These are phyloP conservation scores for Isoperla grammatica DNA, from an alignment of 2,888 invertebrate genomes.

Conservation along the genomic window DNA sequence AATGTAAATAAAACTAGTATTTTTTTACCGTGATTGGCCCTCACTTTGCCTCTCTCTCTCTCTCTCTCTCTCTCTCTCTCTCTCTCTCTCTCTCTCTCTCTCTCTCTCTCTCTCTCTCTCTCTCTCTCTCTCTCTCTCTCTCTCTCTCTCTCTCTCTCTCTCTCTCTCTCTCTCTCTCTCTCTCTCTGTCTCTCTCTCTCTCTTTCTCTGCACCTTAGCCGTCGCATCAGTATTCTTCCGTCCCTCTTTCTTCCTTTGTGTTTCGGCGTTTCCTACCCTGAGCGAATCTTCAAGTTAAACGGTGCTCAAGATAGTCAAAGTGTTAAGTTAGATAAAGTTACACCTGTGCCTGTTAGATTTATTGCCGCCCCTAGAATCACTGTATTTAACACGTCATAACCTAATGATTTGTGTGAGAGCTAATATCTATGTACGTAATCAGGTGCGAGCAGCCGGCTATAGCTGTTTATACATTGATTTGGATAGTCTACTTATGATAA, in stretches of 20 bases:
- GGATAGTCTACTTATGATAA: slow-evolving; percentile 9
- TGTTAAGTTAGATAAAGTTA: not conserved
- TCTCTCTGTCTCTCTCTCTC: not conserved
- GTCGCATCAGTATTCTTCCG: not conserved
- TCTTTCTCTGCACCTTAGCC: not conserved
- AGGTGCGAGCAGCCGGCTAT: not conserved
- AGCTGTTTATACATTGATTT: slow-evolving; percentile 10
- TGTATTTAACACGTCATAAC: slow-evolving; percentile 1
- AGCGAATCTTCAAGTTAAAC: slow-evolving; percentile 7
- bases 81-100: too few species aligned
- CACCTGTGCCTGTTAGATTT: slow-evolving; percentile 11
- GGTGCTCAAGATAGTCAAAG: too few species aligned
- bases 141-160: not conserved
- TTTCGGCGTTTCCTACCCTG: slow-evolving; percentile 8
- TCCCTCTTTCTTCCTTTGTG: not conserved
- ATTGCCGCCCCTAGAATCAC: slow-evolving; percentile 3
- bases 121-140: too few species aligned
- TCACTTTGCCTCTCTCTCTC: too few species aligned
- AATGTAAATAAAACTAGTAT: too few species aligned
- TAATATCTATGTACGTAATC: slow-evolving; percentile 5
- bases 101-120: too few species aligned
- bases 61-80: too few species aligned
- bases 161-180: slow-evolving; percentile 1
- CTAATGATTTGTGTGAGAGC: not conserved
- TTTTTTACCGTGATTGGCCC: too few species aligned